Evolutionary conservation across 2,888 invertebrate species (phyloP), one percentile per base, ranked within the genome.

Genomic region (Aporophyla nigra): DNA sequence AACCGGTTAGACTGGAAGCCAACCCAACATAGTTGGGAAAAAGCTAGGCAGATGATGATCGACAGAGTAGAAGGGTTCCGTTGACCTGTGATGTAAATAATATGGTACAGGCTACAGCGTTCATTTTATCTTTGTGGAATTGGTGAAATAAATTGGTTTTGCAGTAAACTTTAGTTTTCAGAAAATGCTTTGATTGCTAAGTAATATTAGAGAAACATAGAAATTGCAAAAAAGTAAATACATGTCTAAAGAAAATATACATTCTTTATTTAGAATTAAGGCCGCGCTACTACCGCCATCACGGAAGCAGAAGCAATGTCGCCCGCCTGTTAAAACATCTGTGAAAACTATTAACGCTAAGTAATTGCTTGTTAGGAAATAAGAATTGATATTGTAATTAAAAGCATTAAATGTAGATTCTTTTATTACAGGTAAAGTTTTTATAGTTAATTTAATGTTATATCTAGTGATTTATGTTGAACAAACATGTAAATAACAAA

Each of bases 71-170:
- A 56, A 61, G 46, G 59, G 53, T 53, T 68, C 14, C 14, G 6
- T 16, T 27, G n/a, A 63, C 43, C 56, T 63, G 43, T 63, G 24
- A 56, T 56, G 9, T 51, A 49, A 63, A 70, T 10, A 63, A 70
- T 10, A 63, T 24, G 62, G 2, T 14, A 14, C 1, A 46, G 16
- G 33, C 21, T 16, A 54, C 10, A 61, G 5, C 16, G n/a, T 53
- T 46, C 43, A 9, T 40, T 58, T 51, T n/a, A 16, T 10, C 21
- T 27, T 46, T 49, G 3, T 24, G 7, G 5, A 72, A 9, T 49
- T 72, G 12, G 2, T 46, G 10, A 40, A 40, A 5, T 33, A 33
- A 33, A 33, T 33, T 33, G 3, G 3, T 1, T 33, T 33, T 33
- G 3, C 33, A 33, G 33, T 33, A 33, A 33, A 33, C 33, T 33